Evolutionary conservation across 1,140 invertebrate genomes (phyloP).

Genomic region (Saxidomus purpurata): DNA sequence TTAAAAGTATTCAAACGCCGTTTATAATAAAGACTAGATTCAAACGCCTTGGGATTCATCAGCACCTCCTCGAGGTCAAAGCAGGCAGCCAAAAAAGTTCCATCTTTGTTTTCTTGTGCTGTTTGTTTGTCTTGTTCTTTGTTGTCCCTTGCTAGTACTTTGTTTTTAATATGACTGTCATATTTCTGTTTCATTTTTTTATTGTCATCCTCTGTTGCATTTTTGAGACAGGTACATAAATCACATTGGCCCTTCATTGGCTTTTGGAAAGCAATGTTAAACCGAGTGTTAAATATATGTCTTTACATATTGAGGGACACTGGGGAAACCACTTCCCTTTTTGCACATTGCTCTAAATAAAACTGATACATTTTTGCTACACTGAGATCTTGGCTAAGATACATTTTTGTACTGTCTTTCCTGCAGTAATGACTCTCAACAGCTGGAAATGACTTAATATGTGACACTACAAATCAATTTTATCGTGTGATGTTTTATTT

Average conservation of each 20-base stretch:
- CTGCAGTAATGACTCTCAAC: constrained; percentile 46
- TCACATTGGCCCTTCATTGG: constrained; percentile 44
- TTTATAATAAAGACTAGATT: constrained; percentile 41
- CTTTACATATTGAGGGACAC: constrained; percentile 27
- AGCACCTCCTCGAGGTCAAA: constrained; percentile 56
- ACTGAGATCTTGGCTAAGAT: constrained; percentile 18
- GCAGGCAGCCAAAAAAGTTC: constrained; percentile 25
- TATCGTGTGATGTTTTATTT: constrained; percentile 18
- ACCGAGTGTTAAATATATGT: constrained; percentile 19
- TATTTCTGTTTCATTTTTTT: constrained; percentile 39
- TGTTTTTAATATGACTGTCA: constrained; percentile 49
- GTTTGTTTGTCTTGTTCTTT: constrained; percentile 37
- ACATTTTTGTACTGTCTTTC: constrained; percentile 26
- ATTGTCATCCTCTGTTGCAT: constrained; percentile 31
- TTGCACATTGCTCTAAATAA: constrained; percentile 33
- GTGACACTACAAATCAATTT: constrained; percentile 26
- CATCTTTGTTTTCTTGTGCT: constrained; percentile 20
- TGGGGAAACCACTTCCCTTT: not conserved
- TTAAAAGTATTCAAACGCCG: constrained; percentile 27
- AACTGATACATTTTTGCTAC: constrained; percentile 41
- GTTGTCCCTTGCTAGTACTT: constrained; percentile 33
- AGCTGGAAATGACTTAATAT: constrained; percentile 26
- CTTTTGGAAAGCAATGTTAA: constrained; percentile 38
- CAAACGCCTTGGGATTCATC: constrained; percentile 41
- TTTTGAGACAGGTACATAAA: constrained; percentile 22